A percentile compares a stretch with the other conserved stretches of the same genome.
These are phyloP conservation scores for Lydus trimaculatus DNA, from an alignment of 2,888 invertebrate species.

Conservation along the genomic window DNA sequence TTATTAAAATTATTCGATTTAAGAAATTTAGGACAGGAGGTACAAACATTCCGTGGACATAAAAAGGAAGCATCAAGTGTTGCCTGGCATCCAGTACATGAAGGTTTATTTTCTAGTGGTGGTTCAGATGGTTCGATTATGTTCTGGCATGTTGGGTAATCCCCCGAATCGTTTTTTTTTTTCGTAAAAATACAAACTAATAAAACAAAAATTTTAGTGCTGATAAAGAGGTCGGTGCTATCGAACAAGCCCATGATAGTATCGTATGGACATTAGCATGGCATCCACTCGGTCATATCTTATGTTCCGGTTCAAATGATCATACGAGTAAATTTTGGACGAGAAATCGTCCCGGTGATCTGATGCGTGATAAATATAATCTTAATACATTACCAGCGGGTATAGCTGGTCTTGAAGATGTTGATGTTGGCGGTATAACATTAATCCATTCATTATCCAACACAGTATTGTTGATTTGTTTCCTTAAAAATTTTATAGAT, in stretches of 20 bases:
- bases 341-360: constrained; percentile 96
- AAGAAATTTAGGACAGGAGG: constrained; percentile 92
- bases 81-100: constrained; percentile 99
- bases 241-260: constrained; percentile 98
- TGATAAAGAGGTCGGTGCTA: constrained; percentile 97
- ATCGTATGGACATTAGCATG: constrained; percentile 99
- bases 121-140: constrained; percentile 98
- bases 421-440: constrained; percentile 70
- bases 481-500: constrained; percentile 60
- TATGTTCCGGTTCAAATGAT: constrained; percentile 99
- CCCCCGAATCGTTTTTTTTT: not conserved
- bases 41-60: constrained; percentile 98
- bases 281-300: constrained; percentile 99
- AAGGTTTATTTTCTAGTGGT: constrained; percentile 96
- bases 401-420: constrained; percentile 73
- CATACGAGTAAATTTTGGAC: constrained; percentile 99
- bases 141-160: constrained; percentile 97
- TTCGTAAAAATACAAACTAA: not conserved
- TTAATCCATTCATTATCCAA: too few species aligned
- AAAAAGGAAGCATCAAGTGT: constrained; percentile 98
- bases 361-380: constrained; percentile 98
- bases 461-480: too few species aligned
- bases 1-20: constrained; percentile 97
- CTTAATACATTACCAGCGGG: constrained; percentile 90
- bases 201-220: constrained; percentile 65